These are phyloP conservation scores for Schizaphis graminum DNA, from an alignment of 2,888 invertebrate species.

Conservation along the genomic window DNA sequence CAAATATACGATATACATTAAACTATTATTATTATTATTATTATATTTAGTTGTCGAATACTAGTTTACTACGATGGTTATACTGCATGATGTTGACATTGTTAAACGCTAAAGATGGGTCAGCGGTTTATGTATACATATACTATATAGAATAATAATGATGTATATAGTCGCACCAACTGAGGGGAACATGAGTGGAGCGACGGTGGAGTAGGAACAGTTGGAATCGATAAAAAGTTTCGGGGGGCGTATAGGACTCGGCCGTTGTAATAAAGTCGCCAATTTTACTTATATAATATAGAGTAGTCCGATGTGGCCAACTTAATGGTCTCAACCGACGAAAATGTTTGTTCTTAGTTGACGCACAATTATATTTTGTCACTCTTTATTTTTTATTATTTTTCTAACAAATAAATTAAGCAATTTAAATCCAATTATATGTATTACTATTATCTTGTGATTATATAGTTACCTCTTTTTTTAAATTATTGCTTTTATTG, in stretches of 20 bases:
- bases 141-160: background rate
- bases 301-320: background rate
- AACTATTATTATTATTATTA: background rate
- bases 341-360: background rate
- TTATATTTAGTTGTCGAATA: background rate
- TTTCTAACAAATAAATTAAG: background rate
- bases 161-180: background rate
- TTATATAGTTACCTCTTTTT: background rate
- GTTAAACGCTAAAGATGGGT: conserved; percentile 25
- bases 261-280: background rate
- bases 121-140: background rate
- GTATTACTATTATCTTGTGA: background rate
- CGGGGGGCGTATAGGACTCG: conserved; percentile 16
- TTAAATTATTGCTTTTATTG: background rate
- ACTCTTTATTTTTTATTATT: background rate
- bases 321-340: background rate
- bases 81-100: background rate
- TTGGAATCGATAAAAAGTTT: conserved; percentile 59
- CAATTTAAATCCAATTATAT: background rate
- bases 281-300: background rate
- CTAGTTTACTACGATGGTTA: background rate
- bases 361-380: background rate
- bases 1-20: background rate
- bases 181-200: conserved; percentile 1
- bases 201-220: conserved; percentile 29